These are phyloP conservation scores for Cylindroiulus punctatus DNA, from an alignment of 2,888 invertebrate genomes.

Conservation along the genomic window DNA sequence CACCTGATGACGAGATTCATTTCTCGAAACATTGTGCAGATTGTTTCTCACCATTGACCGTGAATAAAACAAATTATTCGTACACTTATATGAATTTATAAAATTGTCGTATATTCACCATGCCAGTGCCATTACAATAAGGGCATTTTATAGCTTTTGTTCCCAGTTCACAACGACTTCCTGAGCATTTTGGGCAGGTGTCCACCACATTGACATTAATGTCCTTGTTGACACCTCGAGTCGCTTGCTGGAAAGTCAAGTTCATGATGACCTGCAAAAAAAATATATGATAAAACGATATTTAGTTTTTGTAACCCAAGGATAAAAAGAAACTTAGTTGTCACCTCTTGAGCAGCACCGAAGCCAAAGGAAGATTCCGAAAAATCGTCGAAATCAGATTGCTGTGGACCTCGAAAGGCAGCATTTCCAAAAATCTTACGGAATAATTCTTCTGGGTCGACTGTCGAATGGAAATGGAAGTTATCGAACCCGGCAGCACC, in stretches of 20 bases:
- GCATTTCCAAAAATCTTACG: conserved; percentile 84
- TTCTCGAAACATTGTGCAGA: no score
- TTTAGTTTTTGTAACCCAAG: neutral
- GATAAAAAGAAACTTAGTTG: neutral
- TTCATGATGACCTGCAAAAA: conserved; percentile 79
- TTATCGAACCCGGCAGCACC: conserved; percentile 69
- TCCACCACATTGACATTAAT: conserved; percentile 91
- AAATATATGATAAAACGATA: conserved; percentile 33
- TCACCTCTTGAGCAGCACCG: conserved; percentile 89
- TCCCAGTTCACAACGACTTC: conserved; percentile 88
- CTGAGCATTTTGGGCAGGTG: conserved; percentile 88
- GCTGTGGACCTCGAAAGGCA: conserved; percentile 63
- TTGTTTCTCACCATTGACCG: no score
- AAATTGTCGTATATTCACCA: conserved; percentile 76
- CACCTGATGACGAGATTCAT: no score
- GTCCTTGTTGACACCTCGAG: conserved; percentile 94
- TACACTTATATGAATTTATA: no score
- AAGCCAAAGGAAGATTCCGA: conserved; percentile 90
- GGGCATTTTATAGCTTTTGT: conserved; percentile 88
- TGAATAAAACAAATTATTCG: no score
- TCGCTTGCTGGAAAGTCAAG: conserved; percentile 91
- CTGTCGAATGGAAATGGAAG: conserved; percentile 87
- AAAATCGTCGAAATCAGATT: conserved; percentile 79
- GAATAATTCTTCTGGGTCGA: conserved; percentile 97
- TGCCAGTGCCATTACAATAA: conserved; percentile 95